phyloP scores from a whole-genome alignment of 2,113 vertebrate genomes.

The Peromyscus californicus region DNA sequence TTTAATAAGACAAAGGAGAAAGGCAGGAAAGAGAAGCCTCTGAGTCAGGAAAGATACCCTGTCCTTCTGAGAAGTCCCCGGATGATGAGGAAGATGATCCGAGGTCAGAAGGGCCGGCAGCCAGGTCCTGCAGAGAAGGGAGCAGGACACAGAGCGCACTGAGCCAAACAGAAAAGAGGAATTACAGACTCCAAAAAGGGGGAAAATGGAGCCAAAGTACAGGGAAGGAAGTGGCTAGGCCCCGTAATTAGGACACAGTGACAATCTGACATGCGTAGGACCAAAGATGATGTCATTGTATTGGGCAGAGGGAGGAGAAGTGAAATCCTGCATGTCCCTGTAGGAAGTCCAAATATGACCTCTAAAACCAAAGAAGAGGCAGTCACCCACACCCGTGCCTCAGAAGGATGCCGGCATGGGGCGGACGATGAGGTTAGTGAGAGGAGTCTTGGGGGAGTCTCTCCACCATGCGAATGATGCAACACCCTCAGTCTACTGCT shows the following conservation, averaged over 20 bases:
- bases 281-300: not conserved
- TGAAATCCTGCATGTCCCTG: not conserved
- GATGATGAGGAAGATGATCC: not conserved
- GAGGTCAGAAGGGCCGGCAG: not conserved
- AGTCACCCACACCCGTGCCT: not conserved
- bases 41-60: too few relatives aligned
- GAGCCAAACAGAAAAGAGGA: not conserved
- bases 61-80: not conserved
- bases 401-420: not conserved
- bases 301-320: not conserved
- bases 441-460: not conserved
- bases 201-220: not conserved
- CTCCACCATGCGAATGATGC: not conserved
- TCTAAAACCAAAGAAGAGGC: not conserved
- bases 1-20: not conserved
- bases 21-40: not conserved
- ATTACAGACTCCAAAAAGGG: too few relatives aligned
- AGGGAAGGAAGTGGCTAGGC: conserved; percentile 41
- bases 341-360: not conserved
- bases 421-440: not conserved
- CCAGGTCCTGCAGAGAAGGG: not conserved
- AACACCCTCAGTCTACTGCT: rapidly evolving
- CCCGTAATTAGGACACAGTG: not conserved
- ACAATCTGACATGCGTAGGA: not conserved
- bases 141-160: not conserved